These are phyloP conservation scores for Diorhabda carinulata DNA, from an alignment of 1,140 invertebrate species.

Conservation along the genomic window DNA sequence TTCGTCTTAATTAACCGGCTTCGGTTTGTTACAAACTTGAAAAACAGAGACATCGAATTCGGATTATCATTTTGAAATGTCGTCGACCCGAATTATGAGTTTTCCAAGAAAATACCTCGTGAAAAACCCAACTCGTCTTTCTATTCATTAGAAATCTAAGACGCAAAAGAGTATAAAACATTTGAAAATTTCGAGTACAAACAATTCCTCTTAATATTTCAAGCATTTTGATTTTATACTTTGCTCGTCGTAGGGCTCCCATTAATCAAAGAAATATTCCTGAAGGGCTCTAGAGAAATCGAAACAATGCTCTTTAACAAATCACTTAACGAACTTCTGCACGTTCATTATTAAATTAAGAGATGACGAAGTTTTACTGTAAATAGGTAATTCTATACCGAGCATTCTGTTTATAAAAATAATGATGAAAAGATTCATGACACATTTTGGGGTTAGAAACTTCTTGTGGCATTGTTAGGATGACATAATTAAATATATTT, in stretches of 20 bases:
- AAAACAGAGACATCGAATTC: too few relatives aligned
- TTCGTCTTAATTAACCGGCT: too few relatives aligned
- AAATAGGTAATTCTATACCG: conserved; percentile 21
- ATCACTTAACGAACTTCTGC: conserved; percentile 14
- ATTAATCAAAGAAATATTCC: neutral
- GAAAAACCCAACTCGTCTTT: too few relatives aligned
- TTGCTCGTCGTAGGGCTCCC: neutral
- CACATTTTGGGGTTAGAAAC: too few relatives aligned
- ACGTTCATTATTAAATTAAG: conserved; percentile 19
- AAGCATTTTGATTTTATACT: conserved; percentile 1
- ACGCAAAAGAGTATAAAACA: neutral
- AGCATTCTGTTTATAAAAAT: conserved; percentile 20
- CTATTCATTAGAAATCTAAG: too few relatives aligned
- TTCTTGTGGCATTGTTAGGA: too few relatives aligned
- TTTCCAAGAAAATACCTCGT: too few relatives aligned
- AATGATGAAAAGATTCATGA: conserved; percentile 7
- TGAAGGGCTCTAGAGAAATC: neutral
- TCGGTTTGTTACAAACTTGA: too few relatives aligned
- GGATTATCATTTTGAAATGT: too few relatives aligned
- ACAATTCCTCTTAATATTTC: conserved; percentile 1
- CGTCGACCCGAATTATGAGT: too few relatives aligned
- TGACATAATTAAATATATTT: too few relatives aligned
- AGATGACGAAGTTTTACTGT: conserved; percentile 13
- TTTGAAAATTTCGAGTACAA: neutral
- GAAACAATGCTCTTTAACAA: conserved; percentile 17